Base-by-base conservation (phyloP, 1,140 invertebrate genomes). In the Rhagoletis zephyria region DNA sequence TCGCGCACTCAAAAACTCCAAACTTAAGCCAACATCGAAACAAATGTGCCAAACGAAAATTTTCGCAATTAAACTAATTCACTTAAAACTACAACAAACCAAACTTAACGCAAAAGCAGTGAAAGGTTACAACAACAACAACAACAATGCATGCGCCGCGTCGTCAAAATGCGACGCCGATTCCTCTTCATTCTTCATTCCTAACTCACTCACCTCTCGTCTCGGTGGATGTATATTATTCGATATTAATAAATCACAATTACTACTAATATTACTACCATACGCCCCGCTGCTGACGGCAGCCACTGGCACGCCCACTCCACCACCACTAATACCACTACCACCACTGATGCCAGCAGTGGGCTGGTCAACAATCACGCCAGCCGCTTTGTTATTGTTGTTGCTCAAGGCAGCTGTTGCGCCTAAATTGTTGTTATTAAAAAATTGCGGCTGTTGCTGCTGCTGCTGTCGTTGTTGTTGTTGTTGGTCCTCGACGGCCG, bases 211-310 rank as follows among this genome's bases (percentile, higher is more conserved):
- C 87, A 93, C 92, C 91, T 92, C 92, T 90, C 92, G 89, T 91
- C 90, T 92, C 90, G 92, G 92, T 91, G 92, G 91, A 90, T 93
- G 91, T 86, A 92, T 88, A 91, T 93, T 92, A 91, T 92, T 93
- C 87, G 92, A 89, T 91, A 92, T 91, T 89, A 92, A 89, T 86
- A 92, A 89, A 93, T 92, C 92, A 92, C 91, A 92, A 92, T 93
- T 92, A 91, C 91, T 93, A 87, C 90, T 90, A 87, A 74, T n/a
- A 88, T 87, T 64, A 88, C 59, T 86, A 60, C 60, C 48, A 48
- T 40, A 63, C 3, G 60, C 51, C 42, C 19, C 63, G 63, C 42
- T 67, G 42, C 45, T 30, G 16, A 51, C 40, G n/a, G 40, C 59
- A 12, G 77, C 40, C n/a, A 63, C 45, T n/a, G 77, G n/a, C 19